These are phyloP conservation scores for Thelaira solivaga DNA, from an alignment of 2,888 invertebrate species.

Conservation along the genomic window DNA sequence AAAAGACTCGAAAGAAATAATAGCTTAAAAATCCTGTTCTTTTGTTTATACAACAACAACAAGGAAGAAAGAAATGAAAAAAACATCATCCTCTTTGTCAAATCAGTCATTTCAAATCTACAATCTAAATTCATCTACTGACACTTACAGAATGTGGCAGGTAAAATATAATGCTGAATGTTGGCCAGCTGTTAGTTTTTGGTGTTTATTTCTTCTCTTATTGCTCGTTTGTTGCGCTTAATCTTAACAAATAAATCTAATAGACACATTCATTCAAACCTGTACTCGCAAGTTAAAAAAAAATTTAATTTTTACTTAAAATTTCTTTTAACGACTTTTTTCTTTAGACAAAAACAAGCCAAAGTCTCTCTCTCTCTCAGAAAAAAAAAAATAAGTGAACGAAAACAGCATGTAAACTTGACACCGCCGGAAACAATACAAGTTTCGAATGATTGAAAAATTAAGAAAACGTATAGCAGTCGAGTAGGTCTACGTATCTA, in stretches of 20 bases:
- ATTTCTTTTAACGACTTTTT: constrained; percentile 23
- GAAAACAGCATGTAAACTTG: constrained; percentile 45
- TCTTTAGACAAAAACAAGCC: background rate
- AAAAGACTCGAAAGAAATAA: no score
- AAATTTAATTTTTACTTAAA: background rate
- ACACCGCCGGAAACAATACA: constrained; percentile 60
- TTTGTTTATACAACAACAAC: no score
- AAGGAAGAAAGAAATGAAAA: no score
- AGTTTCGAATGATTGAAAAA: constrained; percentile 59
- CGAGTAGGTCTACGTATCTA: background rate
- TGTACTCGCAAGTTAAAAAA: background rate
- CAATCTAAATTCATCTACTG: constrained; percentile 45
- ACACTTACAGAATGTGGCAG: constrained; percentile 44
- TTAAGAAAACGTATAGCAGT: constrained; percentile 18
- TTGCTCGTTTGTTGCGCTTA: constrained; percentile 4
- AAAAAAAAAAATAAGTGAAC: background rate
- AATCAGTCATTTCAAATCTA: constrained; percentile 37
- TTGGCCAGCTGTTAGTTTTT: constrained; percentile 5
- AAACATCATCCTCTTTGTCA: constrained; percentile 28
- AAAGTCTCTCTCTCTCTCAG: background rate
- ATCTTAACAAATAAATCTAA: constrained; percentile 42
- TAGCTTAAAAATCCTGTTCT: background rate
- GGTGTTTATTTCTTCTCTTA: background rate
- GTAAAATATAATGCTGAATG: no score
- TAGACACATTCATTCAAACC: no score